A percentile compares a stretch with the other conserved stretches of the same genome.
phyloP scores from a whole-genome alignment of 2,888 invertebrate genomes.

The Lysandra bellargus region DNA sequence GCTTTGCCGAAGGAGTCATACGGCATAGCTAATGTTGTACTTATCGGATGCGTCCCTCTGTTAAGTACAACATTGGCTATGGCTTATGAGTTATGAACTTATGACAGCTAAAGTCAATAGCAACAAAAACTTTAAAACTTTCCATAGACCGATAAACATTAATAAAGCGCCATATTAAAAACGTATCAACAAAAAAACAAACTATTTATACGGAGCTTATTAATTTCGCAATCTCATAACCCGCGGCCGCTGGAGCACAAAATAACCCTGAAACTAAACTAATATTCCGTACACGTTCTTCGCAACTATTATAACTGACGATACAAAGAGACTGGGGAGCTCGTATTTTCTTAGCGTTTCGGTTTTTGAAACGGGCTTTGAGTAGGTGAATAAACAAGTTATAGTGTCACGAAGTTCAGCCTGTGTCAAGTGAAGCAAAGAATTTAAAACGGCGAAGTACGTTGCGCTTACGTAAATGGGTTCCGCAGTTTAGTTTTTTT shows the following conservation, averaged over 20 bases:
- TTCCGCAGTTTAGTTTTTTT: not conserved
- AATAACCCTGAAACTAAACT: slow-evolving; percentile 48
- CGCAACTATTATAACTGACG: slow-evolving; percentile 45
- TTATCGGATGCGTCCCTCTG: too few species aligned
- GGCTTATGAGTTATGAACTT: too few species aligned
- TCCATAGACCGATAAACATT: not conserved
- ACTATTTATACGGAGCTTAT: slow-evolving; percentile 27
- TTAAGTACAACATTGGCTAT: too few species aligned
- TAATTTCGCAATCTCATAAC: slow-evolving; percentile 32
- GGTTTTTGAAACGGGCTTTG: slow-evolving; percentile 36
- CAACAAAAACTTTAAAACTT: too few species aligned
- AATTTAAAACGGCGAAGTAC: slow-evolving; percentile 31
- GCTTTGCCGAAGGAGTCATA: too few species aligned
- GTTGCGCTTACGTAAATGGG: not conserved
- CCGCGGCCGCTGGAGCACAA: slow-evolving; percentile 29
- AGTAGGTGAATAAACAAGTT: slow-evolving; percentile 40
- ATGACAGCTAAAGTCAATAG: too few species aligned
- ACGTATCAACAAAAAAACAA: slow-evolving; percentile 25
- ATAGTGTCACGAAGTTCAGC: slow-evolving; percentile 35
- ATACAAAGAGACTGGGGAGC: slow-evolving; percentile 35
- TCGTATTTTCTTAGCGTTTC: slow-evolving; percentile 33
- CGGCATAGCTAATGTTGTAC: too few species aligned
- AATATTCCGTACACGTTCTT: slow-evolving; percentile 49
- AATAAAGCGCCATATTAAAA: slow-evolving; percentile 10
- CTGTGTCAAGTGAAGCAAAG: slow-evolving; percentile 37